Base-by-base conservation (phyloP, 2,888 invertebrate genomes). In the Eupithecia abbreviata region DNA sequence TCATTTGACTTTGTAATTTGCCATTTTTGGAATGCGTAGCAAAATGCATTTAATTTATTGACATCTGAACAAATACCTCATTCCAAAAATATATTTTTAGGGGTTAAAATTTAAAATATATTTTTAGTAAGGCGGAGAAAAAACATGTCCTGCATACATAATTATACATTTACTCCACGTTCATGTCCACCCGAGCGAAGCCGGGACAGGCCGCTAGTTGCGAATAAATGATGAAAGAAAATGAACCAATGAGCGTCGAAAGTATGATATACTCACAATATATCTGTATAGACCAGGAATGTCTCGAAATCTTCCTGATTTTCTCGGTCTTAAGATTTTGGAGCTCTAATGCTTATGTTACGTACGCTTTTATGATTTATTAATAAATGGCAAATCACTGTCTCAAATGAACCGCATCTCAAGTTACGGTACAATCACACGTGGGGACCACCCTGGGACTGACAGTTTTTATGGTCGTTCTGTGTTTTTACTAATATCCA, bases 361-460 rank as follows among this genome's bases (percentile, higher is more conserved):
- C 62, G 58, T 18, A 58, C 9, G 4, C 10, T 30, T 62, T 62
- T 62, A 10, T 62, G 62, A 62, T 62, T 62, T 30, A 41, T 66
- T 42, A 7, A 13, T 42, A 42, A 66, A 66, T 66, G 66, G 68
- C 68, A 68, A 68, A 68, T 68, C 41, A 43, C 42, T 45, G 47
- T 45, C 66, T 18, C 66, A 55, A 77, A 71, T 73, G 62, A 79
- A 75, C 72, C 74, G 12, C 72, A 72, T 66, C 76, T 79, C 66
- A 76, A 72, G 74, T 80, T 77, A 70, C 77, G 41, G 70, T 76
- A 73, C 71, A 68, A 68, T 51, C 71, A 82, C 78, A 88, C 91
- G 90, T 86, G 83, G 89, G 89, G 90, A 88, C 89, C 90, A 89
- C 93, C 93, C 89, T 80, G 65, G 45, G 62, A 55, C 81, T 84